A percentile compares a stretch with the other conserved stretches of the same genome.
Evolutionary conservation across 2,113 vertebrate species (phyloP).

Genomic region (Thunnus thynnus): DNA sequence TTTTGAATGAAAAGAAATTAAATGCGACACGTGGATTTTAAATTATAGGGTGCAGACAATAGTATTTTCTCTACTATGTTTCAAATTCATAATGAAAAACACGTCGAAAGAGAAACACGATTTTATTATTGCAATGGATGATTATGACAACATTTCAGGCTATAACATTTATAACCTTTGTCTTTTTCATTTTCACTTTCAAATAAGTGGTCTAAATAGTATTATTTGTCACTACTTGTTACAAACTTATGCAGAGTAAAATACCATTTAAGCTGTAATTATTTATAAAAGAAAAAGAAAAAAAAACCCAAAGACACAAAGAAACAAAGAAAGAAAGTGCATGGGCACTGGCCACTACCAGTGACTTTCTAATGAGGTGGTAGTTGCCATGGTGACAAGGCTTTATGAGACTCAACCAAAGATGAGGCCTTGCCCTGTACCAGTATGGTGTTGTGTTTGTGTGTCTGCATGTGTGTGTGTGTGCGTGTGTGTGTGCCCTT

Average conservation of each 20-base stretch:
- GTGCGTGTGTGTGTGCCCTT: conserved; percentile 21
- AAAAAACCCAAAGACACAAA: conserved; percentile 30
- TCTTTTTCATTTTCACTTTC: conserved; percentile 27
- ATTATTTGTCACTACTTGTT: conserved; percentile 38
- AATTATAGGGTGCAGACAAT: conserved; percentile 9
- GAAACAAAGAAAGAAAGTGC: conserved; percentile 60
- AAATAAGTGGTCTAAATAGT: conserved; percentile 1
- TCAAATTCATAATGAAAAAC: conserved; percentile 23
- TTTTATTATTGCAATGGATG: conserved; percentile 24
- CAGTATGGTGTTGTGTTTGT: conserved; percentile 38
- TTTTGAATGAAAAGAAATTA: not conserved
- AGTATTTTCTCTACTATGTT: not conserved
- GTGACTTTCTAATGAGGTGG: conserved; percentile 77
- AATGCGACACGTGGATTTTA: conserved; percentile 10
- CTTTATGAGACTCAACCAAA: conserved; percentile 73
- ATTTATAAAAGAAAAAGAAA: conserved; percentile 2
- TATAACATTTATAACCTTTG: conserved; percentile 1
- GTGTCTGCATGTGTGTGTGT: conserved; percentile 15
- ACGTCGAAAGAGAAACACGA: not conserved
- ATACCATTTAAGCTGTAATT: conserved; percentile 38
- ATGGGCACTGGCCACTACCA: conserved; percentile 67
- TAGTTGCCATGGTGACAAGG: conserved; percentile 81
- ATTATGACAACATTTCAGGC: conserved; percentile 7
- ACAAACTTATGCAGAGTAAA: conserved; percentile 44
- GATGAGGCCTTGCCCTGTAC: conserved; percentile 74